phyloP scores from a whole-genome alignment of 2,888 invertebrate genomes.

The Polyommatus icarus region DNA sequence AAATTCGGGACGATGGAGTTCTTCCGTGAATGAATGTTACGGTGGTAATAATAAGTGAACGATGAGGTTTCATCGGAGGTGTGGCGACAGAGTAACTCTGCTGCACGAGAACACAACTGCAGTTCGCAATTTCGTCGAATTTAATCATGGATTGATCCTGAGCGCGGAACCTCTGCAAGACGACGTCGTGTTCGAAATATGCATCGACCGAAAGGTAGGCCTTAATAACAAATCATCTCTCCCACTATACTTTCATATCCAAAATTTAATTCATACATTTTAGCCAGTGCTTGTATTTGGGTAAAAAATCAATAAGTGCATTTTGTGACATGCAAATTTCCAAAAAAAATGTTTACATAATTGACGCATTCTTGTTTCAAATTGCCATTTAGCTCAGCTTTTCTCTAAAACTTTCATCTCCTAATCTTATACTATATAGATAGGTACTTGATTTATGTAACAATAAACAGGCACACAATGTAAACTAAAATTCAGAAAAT shows the following conservation, averaged over 20 bases:
- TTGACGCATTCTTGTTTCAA: not conserved
- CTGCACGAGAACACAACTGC: constrained; percentile 92
- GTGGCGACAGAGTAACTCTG: constrained; percentile 91
- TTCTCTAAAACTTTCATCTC: not conserved
- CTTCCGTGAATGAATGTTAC: not conserved
- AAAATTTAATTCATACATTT: not conserved
- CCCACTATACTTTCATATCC: not conserved
- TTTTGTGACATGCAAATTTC: not conserved
- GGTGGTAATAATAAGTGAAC: constrained; percentile 22
- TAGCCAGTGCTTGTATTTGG: not conserved
- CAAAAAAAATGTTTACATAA: not conserved
- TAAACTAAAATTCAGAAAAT: no score
- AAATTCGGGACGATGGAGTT: not conserved
- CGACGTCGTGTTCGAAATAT: constrained; percentile 92
- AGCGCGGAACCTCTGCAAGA: constrained; percentile 89
- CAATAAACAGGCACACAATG: no score
- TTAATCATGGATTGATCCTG: constrained; percentile 93
- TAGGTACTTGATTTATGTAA: no score
- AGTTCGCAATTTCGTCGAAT: constrained; percentile 88
- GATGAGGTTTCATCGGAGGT: constrained; percentile 88
- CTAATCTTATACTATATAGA: no score
- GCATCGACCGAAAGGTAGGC: constrained; percentile 92
- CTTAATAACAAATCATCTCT: not conserved
- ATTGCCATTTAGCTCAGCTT: not conserved
- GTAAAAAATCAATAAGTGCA: constrained; percentile 5